These are phyloP conservation scores for Bombus ignitus DNA, from an alignment of 1,140 invertebrate genomes.

Conservation along the genomic window DNA sequence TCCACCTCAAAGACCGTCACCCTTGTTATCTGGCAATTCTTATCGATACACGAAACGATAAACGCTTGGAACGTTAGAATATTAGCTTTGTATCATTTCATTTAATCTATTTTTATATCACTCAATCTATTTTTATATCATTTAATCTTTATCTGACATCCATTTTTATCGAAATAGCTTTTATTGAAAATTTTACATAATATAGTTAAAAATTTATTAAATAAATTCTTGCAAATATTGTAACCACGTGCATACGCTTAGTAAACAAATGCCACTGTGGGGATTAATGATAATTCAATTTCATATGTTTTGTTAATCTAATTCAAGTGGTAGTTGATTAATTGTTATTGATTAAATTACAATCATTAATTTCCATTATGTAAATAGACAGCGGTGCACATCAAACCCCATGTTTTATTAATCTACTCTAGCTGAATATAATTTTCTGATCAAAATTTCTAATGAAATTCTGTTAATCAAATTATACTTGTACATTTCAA, in stretches of 20 bases:
- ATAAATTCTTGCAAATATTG: not conserved
- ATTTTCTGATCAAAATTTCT: not conserved
- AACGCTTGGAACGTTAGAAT: not conserved
- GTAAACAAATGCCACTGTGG: not conserved
- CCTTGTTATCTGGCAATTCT: not conserved
- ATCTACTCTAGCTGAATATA: not conserved
- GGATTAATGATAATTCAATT: not conserved
- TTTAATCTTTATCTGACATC: not conserved
- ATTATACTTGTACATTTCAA: conserved; percentile 26
- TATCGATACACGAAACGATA: not conserved
- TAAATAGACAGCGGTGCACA: not conserved
- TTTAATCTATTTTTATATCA: not conserved
- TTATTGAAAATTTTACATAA: not conserved
- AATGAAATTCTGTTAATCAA: conserved; percentile 21
- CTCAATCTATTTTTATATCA: too few species aligned
- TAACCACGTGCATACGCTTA: not conserved
- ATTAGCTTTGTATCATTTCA: not conserved
- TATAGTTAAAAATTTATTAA: not conserved
- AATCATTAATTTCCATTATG: not conserved
- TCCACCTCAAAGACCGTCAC: not conserved
- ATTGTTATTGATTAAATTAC: conserved; percentile 6
- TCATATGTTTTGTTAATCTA: not conserved
- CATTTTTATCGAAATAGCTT: not conserved
- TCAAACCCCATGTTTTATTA: not conserved
- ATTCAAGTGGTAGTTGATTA: not conserved